A percentile compares a stretch with the other conserved stretches of the same genome.
These are phyloP conservation scores for Drosophila flavopinicola DNA, from an alignment of 2,888 invertebrate genomes.

Conservation along the genomic window DNA sequence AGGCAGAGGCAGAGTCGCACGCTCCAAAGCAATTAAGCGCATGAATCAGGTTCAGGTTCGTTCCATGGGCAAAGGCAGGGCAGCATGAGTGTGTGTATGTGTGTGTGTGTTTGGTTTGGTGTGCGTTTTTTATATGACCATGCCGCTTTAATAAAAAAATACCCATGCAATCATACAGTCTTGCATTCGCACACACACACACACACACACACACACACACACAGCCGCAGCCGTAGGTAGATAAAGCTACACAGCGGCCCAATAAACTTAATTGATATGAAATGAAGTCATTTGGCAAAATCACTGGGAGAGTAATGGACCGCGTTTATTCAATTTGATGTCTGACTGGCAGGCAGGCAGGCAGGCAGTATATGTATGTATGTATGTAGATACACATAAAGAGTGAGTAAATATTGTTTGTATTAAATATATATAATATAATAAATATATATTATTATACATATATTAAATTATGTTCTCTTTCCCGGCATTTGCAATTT, in stretches of 20 bases:
- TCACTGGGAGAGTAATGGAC: slow-evolving; percentile 69
- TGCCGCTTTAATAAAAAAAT: slow-evolving; percentile 54
- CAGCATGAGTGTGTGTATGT: slow-evolving; percentile 28
- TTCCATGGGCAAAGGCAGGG: slow-evolving; percentile 64
- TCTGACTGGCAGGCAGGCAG: slow-evolving; percentile 55
- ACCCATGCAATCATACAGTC: slow-evolving; percentile 19
- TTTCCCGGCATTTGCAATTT: too few relatives aligned
- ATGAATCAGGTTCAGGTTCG: slow-evolving; percentile 79
- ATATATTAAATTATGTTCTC: too few relatives aligned
- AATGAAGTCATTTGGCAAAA: slow-evolving; percentile 83
- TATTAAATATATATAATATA: too few relatives aligned
- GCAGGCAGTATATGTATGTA: slow-evolving; percentile 6
- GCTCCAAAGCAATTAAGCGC: slow-evolving; percentile 82
- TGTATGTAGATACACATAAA: slow-evolving; percentile 10
- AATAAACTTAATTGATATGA: slow-evolving; percentile 83
- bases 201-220: slow-evolving; percentile 16
- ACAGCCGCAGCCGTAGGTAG: slow-evolving; percentile 7
- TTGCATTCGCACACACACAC: slow-evolving; percentile 20
- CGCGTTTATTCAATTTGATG: slow-evolving; percentile 78
- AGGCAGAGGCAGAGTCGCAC: slow-evolving; percentile 54
- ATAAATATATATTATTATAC: too few relatives aligned
- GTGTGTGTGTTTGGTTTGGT: slow-evolving; percentile 30
- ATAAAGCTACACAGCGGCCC: slow-evolving; percentile 49
- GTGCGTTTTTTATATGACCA: slow-evolving; percentile 45
- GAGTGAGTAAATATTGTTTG: background rate